Conservation (phyloP, 1,140 invertebrate species). For the Hylaeus anthracinus region DNA sequence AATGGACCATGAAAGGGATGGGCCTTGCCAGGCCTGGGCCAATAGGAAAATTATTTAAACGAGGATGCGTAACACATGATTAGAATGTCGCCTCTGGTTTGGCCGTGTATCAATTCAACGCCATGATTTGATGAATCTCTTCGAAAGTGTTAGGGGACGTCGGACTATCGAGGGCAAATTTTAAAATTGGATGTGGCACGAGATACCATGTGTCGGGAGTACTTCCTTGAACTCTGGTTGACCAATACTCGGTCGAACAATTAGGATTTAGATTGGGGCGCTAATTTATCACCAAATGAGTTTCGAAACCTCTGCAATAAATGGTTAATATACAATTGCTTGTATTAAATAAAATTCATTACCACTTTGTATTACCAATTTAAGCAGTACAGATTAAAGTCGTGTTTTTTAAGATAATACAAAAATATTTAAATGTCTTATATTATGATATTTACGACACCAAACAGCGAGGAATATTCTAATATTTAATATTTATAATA, state of each 20-base stretch:
- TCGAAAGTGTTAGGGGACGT: neutral
- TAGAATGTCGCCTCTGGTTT: conserved; percentile 9
- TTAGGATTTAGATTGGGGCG: neutral
- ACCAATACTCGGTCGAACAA: neutral
- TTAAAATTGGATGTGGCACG: conserved; percentile 22
- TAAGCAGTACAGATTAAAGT: too few species aligned
- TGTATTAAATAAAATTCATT: too few species aligned
- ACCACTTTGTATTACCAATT: too few species aligned
- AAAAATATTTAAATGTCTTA: too few species aligned
- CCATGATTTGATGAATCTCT: conserved; percentile 39
- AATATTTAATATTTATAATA: too few species aligned
- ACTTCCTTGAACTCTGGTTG: conserved; percentile 1
- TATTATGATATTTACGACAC: too few species aligned
- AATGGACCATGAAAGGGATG: conserved; percentile 5
- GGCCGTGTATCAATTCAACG: conserved; percentile 36
- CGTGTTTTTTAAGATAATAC: too few species aligned
- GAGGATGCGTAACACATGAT: conserved; percentile 6
- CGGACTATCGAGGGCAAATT: conserved; percentile 3
- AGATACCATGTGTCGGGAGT: neutral
- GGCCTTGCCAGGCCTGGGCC: neutral
- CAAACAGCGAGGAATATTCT: too few species aligned
- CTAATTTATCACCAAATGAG: too few species aligned
- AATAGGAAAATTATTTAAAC: conserved; percentile 40
- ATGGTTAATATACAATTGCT: too few species aligned
- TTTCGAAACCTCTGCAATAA: too few species aligned